Evolutionary conservation across 2,797 vertebrate genomes (phyloP).

Genomic region (Poeciliopsis turneri): DNA sequence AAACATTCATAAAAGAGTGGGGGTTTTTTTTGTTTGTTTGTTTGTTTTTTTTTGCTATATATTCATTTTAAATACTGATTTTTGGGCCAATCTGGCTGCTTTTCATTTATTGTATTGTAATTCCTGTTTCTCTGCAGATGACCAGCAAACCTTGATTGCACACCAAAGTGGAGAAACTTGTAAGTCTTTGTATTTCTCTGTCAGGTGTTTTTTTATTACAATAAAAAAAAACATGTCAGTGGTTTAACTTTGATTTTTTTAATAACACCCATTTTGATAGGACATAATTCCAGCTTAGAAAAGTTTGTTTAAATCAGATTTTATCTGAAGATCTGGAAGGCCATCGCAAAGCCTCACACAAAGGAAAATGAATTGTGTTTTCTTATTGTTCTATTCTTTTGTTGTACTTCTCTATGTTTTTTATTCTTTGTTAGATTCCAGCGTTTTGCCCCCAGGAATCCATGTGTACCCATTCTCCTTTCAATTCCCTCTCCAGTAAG

Average conservation of each 20-base stretch:
- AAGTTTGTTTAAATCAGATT: not conserved
- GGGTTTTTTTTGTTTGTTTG: not conserved
- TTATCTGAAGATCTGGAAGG: not conserved
- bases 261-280: not conserved
- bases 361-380: not conserved
- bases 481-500: conserved; percentile 75
- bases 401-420: not conserved
- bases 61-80: not conserved
- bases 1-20: not conserved
- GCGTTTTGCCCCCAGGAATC: conserved; percentile 56
- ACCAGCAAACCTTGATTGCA: not conserved
- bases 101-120: not conserved
- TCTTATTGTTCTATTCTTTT: not conserved
- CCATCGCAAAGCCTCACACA: not conserved
- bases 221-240: not conserved
- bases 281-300: not conserved
- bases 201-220: not conserved
- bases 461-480: conserved; percentile 80
- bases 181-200: not conserved
- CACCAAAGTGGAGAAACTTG: conserved; percentile 1
- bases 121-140: not conserved
- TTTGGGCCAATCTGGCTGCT: not conserved
- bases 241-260: not conserved
- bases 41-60: not conserved
- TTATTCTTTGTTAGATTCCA: conserved; percentile 59